Evolutionary conservation across 2,888 invertebrate genomes (phyloP), one percentile per base, ranked within the genome.

Genomic region (Ophioninae sp.): DNA sequence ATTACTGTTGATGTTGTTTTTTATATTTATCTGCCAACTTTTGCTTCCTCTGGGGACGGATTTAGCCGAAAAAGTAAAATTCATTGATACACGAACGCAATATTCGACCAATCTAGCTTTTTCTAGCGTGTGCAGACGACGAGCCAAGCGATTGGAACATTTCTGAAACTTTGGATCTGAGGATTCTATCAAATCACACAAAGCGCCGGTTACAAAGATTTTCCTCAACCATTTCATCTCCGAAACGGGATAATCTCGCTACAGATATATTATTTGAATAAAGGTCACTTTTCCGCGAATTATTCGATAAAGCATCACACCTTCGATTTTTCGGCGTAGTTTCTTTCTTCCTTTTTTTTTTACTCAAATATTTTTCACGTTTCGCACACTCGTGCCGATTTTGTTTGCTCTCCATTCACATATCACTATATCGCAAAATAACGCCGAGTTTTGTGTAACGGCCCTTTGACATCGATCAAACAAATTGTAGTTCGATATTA

Each of bases 211-310:
- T 68, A 37, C 41, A 57, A 30, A 44, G 50, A 87, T 87, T 85
- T 86, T 81, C 85, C 82, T 84, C 87, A 82, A 86, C 81, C 85
- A 77, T 79, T 62, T 82, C 80, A 75, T 82, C 81, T 84, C 85
- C 37, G 81, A 83, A 75, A 85, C 87, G 87, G 86, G 89, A 88
- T 88, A 86, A 84, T 86, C 81, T 85, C 86, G 86, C 77, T 86
- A 84, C 87, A 86, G 87, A 88, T 88, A 90, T 87, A 85, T 67
- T 86, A 88, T 87, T 87, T 88, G 87, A 87, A 89, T 89, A 89
- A 90, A 90, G 90, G 90, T 90, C 90, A 90, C 90, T 90, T 90
- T 82, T 87, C 86, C 87, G 89, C 90, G 86, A 87, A 90, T 90
- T 85, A 89, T 89, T 90, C 90, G 88, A 89, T 89, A 88, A 90